A percentile compares a stretch with the other conserved stretches of the same genome.
Conservation (phyloP, 2,888 invertebrate genomes). For the Trichacis sp. region DNA sequence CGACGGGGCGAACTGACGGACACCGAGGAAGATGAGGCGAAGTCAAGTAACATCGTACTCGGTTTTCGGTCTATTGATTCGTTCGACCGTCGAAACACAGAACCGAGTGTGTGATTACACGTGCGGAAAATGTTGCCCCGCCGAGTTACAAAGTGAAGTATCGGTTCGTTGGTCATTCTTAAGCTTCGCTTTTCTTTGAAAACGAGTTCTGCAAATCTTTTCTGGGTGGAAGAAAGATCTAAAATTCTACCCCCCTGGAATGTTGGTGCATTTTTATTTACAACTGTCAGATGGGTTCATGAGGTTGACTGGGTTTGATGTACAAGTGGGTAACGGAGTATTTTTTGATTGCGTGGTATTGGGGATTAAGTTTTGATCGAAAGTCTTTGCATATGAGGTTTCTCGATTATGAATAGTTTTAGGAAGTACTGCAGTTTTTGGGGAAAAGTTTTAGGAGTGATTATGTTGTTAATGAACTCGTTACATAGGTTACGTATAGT, state of each 20-base stretch:
- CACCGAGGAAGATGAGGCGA: not conserved
- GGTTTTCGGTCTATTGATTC: conserved; percentile 26
- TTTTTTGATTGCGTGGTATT: too few species aligned
- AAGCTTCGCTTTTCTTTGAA: not conserved
- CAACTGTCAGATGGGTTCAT: conserved; percentile 24
- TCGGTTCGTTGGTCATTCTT: not conserved
- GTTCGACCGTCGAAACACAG: conserved; percentile 22
- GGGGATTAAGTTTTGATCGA: too few species aligned
- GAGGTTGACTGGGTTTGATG: conserved; percentile 29
- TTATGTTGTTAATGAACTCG: too few species aligned
- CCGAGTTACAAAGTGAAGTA: not conserved
- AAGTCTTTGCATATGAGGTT: too few species aligned
- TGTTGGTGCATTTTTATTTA: conserved; percentile 25
- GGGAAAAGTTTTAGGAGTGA: too few species aligned
- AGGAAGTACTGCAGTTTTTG: too few species aligned
- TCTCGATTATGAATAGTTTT: too few species aligned
- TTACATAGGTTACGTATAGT: too few species aligned
- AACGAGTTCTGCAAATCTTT: not conserved
- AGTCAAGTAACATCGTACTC: conserved; percentile 1
- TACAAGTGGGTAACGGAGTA: conserved; percentile 27
- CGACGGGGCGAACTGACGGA: not conserved
- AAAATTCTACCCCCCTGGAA: too few species aligned
- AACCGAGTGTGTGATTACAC: conserved; percentile 14
- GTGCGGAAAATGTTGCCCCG: conserved; percentile 16
- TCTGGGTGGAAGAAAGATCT: not conserved